Evolutionary conservation across 1,140 invertebrate genomes (phyloP).

Genomic region (Brachionus sp.): DNA sequence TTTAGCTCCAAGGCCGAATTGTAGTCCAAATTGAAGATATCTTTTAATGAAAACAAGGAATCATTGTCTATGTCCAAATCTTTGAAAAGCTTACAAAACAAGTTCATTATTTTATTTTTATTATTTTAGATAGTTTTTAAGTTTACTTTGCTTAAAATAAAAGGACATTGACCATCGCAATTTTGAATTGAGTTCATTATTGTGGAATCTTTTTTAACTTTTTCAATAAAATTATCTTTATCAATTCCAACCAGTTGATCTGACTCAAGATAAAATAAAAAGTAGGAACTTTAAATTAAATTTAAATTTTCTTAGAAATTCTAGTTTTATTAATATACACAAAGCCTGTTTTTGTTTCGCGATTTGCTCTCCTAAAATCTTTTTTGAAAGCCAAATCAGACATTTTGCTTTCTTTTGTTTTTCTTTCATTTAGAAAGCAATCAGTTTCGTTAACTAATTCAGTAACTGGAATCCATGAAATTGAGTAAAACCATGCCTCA

Average conservation of each 20-base stretch:
- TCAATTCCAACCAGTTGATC: background rate
- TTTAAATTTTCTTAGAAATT: background rate
- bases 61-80: constrained; percentile 11
- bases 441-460: background rate
- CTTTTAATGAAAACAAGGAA: background rate
- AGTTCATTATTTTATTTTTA: background rate
- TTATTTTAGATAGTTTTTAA: background rate
- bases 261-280: constrained; percentile 7
- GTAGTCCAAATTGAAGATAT: constrained; percentile 12
- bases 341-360: background rate
- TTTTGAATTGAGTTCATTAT: constrained; percentile 12
- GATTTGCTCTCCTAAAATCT: background rate
- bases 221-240: constrained; percentile 23
- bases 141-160: constrained; percentile 4
- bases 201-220: background rate
- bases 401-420: background rate
- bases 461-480: background rate
- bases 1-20: background rate
- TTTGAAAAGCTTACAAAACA: background rate
- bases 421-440: background rate
- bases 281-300: constrained; percentile 16
- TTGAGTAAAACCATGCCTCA: background rate
- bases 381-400: constrained; percentile 10
- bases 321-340: background rate
- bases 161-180: constrained; percentile 15